Conservation (phyloP, 2,113 vertebrate genomes). For the Alosa alosa region DNA sequence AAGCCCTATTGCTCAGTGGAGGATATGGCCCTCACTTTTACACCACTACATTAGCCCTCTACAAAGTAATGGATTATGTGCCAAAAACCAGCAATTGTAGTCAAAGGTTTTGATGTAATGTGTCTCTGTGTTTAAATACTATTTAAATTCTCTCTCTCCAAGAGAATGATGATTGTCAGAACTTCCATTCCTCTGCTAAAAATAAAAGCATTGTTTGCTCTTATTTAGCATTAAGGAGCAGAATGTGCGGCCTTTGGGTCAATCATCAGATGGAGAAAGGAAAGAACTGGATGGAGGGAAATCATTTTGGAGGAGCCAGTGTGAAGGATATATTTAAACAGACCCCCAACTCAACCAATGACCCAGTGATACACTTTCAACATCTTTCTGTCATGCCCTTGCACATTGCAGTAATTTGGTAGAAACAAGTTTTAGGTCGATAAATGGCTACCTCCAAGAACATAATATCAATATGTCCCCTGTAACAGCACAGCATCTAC, state of each 20-base stretch:
- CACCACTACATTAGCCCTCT: constrained; percentile 62
- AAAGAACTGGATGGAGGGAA: constrained; percentile 62
- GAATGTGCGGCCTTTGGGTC: constrained; percentile 70
- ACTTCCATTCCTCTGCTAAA: constrained; percentile 70
- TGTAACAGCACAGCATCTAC: background rate
- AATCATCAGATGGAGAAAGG: constrained; percentile 61
- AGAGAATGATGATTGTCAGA: constrained; percentile 74
- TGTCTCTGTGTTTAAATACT: constrained; percentile 74
- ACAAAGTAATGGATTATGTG: constrained; percentile 71
- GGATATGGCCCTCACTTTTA: constrained; percentile 64
- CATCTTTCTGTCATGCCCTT: constrained; percentile 57
- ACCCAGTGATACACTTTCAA: constrained; percentile 32
- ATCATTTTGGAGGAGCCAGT: constrained; percentile 75
- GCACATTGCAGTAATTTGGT: background rate
- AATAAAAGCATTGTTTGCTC: constrained; percentile 73
- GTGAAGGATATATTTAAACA: constrained; percentile 78
- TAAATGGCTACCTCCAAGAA: background rate
- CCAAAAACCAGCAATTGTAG: constrained; percentile 80
- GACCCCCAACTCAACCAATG: constrained; percentile 48
- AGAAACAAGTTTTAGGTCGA: background rate
- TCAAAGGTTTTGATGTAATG: constrained; percentile 71
- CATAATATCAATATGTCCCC: background rate
- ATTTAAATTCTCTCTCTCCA: constrained; percentile 68
- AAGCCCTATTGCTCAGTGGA: constrained; percentile 58
- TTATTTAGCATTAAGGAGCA: constrained; percentile 76